Evolutionary conservation across 2,113 vertebrate species (phyloP).

Genomic region (Gymnogyps californianus): DNA sequence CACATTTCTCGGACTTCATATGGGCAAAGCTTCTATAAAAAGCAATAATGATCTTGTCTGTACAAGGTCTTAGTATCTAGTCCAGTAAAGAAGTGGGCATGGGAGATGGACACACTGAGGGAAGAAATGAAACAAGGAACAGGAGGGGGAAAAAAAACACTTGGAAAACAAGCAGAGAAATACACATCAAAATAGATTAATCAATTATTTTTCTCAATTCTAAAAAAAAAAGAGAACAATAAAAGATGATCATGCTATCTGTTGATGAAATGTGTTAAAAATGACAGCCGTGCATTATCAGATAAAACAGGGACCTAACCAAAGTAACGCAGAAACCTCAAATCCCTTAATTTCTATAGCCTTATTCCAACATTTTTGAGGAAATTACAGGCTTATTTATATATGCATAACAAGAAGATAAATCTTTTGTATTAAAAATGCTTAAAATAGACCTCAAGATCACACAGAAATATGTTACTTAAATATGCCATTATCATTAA

Average conservation of each 20-base stretch:
- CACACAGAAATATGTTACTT: neutral
- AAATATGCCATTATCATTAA: neutral
- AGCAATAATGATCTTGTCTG: neutral
- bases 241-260: neutral
- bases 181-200: neutral
- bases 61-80: neutral
- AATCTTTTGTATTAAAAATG: neutral
- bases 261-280: neutral
- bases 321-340: neutral
- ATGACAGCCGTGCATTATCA: neutral
- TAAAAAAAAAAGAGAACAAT: neutral
- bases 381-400: neutral
- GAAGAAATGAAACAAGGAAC: neutral
- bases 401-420: neutral
- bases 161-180: neutral
- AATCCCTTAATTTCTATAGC: neutral
- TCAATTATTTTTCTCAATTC: neutral
- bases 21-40: neutral
- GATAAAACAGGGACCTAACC: neutral
- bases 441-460: neutral
- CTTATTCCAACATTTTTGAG: neutral
- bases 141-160: neutral
- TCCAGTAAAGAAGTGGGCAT: neutral
- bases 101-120: neutral
- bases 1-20: neutral